These are phyloP conservation scores for Parazoanthus atlanticus DNA, from an alignment of 92 coral and sea anemone genomes.

Conservation along the genomic window DNA sequence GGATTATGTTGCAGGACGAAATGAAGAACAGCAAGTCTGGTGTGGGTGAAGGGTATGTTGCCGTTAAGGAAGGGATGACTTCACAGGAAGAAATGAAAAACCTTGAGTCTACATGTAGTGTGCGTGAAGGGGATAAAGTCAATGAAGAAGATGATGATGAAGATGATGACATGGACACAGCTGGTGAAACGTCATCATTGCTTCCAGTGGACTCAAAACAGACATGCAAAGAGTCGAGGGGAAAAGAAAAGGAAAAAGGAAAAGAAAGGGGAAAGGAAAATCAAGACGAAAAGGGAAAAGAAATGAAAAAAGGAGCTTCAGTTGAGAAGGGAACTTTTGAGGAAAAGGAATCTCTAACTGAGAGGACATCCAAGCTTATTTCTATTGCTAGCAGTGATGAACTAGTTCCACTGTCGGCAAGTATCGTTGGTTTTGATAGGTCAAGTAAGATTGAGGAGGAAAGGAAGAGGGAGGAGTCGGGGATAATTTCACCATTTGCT, in stretches of 20 bases:
- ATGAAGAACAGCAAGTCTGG: background rate
- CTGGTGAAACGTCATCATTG: conserved; percentile 35
- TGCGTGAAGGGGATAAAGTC: background rate
- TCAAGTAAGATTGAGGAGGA: background rate
- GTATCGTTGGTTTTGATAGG: conserved; percentile 1
- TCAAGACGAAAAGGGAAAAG: background rate
- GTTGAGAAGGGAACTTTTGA: background rate
- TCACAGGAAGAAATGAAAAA: too few species aligned
- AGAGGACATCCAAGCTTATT: conserved; percentile 21
- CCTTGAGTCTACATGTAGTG: background rate
- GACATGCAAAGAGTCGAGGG: background rate
- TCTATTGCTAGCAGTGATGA: conserved; percentile 22
- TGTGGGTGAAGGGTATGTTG: background rate
- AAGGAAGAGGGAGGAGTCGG: background rate
- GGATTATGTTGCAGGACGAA: background rate
- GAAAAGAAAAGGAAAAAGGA: background rate
- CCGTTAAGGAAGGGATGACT: background rate
- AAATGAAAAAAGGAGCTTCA: background rate
- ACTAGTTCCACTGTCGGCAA: conserved; percentile 6
- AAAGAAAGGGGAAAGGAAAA: background rate
- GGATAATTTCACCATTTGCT: conserved; percentile 11
- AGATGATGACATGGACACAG: background rate
- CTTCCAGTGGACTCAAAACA: conserved; percentile 24
- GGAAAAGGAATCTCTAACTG: conserved; percentile 19
- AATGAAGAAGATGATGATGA: conserved; percentile 2